Conservation (phyloP, 2,113 vertebrate genomes). For the Pituophis catenifer region DNA sequence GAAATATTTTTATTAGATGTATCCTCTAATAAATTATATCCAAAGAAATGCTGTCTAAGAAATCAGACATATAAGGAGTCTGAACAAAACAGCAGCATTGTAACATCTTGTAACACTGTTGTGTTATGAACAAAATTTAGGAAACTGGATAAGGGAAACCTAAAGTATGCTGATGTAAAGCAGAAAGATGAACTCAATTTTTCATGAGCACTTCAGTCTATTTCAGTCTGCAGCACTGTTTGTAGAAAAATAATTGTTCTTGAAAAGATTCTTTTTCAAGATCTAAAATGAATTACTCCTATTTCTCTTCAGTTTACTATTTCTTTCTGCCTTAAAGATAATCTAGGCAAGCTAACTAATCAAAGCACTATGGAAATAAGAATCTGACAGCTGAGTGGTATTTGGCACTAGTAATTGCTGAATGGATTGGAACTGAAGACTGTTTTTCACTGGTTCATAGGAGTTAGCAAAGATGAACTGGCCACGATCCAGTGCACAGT, state of each 20-base stretch:
- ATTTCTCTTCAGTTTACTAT: constrained; percentile 30
- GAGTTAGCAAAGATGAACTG: constrained; percentile 25
- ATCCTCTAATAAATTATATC: background rate
- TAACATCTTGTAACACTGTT: background rate
- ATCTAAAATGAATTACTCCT: constrained; percentile 31
- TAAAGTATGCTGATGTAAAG: constrained; percentile 43
- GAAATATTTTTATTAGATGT: background rate
- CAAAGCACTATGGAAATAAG: background rate
- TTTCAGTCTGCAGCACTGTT: constrained; percentile 14
- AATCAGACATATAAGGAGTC: background rate
- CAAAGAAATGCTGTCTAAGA: background rate
- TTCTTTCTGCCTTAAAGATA: constrained; percentile 19
- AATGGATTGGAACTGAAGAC: constrained; percentile 12
- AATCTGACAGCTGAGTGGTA: constrained; percentile 2
- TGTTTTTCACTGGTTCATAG: background rate
- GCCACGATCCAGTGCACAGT: constrained; percentile 9
- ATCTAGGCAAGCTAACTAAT: constrained; percentile 15
- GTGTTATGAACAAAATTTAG: background rate
- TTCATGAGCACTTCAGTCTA: background rate
- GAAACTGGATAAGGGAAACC: constrained; percentile 27
- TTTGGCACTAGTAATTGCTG: constrained; percentile 11
- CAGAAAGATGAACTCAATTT: constrained; percentile 52
- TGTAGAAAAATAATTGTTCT: constrained; percentile 47
- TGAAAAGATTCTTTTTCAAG: constrained; percentile 55
- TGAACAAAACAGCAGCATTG: background rate